Base-by-base conservation (phyloP, 1,140 invertebrate genomes). In the Euura lappo region DNA sequence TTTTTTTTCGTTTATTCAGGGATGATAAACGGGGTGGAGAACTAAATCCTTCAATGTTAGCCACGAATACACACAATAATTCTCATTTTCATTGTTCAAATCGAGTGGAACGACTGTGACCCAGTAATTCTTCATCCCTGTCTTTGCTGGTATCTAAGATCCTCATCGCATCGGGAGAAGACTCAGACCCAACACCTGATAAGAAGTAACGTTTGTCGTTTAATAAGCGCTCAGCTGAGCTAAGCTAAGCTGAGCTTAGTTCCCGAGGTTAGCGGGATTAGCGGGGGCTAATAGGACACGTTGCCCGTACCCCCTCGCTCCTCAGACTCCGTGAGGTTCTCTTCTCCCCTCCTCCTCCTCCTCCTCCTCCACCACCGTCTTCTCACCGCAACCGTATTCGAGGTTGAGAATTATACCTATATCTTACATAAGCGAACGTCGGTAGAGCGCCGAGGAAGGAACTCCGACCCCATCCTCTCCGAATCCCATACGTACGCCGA, bases 301-400 rank as follows among this genome's bases (percentile, higher is more conserved):
- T 44, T 68, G 66, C 28, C 44, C 8, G 0, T 42, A 3, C 4
- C 66, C 66, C 28, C 28, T 10, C 44, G 2, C 66, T 42, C 66
- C 13, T 28, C 66, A 28, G 28, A 28, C 28, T 28, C 28, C 28
- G 60, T 64, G 8, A 10, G 60, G 60, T 64, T 64, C 8, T 10
- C 60, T 64, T 10, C 8, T 64, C 2, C 8, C 60, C 60, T 64
- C 13, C 28, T 28, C 8, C 60, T 64, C 60, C 60, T 64, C 64
- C 46, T 45, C 45, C 7, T 64, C 45, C 46, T 45, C 60, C 67
- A 68, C 47, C 47, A 44, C 65, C 7, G 43, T 44, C 11, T 70
- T 68, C 72, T 70, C 71, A 44, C 45, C 71, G 68, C 71, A 47
- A 75, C 72, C 72, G 70, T 74, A 71, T 74, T 72, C 70, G 44